Evolutionary conservation across 2,888 invertebrate species (phyloP).

Genomic region (Andrena trimmerana): DNA sequence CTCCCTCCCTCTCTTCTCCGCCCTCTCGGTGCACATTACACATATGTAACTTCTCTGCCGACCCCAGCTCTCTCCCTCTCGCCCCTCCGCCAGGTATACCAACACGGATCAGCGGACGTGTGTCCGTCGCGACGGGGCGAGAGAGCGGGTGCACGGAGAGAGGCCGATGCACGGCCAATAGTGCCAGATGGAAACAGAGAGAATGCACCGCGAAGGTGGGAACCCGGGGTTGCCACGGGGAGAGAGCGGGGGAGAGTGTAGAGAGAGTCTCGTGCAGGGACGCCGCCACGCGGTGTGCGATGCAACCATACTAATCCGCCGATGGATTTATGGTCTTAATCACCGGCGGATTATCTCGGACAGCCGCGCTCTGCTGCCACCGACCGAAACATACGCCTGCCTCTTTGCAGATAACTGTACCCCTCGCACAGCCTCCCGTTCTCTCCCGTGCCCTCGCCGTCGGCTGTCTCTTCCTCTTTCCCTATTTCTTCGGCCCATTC

Average conservation of each 20-base stretch:
- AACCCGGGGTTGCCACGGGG: conserved; percentile 23
- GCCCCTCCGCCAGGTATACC: conserved; percentile 34
- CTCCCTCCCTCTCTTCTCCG: conserved; percentile 7
- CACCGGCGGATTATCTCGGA: conserved; percentile 88
- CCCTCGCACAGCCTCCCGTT: conserved; percentile 15
- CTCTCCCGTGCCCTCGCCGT: conserved; percentile 22
- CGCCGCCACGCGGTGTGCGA: conserved; percentile 74
- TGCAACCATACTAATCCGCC: conserved; percentile 85
- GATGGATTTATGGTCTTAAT: conserved; percentile 89
- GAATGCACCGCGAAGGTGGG: conserved; percentile 25
- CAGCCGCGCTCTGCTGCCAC: conserved; percentile 82
- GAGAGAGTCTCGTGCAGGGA: conserved; percentile 60
- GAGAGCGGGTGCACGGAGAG: conserved; percentile 32
- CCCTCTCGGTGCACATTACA: conserved; percentile 26
- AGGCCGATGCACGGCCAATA: conserved; percentile 14
- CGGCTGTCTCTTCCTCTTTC: conserved; percentile 22
- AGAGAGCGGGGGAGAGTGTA: conserved; percentile 43
- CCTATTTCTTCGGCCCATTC: conserved; percentile 22
- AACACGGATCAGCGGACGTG: conserved; percentile 54
- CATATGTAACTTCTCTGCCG: conserved; percentile 35
- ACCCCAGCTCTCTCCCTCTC: conserved; percentile 5
- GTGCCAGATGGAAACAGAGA: conserved; percentile 33
- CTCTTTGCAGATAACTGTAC: conserved; percentile 84
- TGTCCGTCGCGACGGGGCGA: conserved; percentile 54
- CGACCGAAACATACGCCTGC: conserved; percentile 84